phyloP scores from a whole-genome alignment of 2,113 vertebrate genomes.

The Lonchura striata region DNA sequence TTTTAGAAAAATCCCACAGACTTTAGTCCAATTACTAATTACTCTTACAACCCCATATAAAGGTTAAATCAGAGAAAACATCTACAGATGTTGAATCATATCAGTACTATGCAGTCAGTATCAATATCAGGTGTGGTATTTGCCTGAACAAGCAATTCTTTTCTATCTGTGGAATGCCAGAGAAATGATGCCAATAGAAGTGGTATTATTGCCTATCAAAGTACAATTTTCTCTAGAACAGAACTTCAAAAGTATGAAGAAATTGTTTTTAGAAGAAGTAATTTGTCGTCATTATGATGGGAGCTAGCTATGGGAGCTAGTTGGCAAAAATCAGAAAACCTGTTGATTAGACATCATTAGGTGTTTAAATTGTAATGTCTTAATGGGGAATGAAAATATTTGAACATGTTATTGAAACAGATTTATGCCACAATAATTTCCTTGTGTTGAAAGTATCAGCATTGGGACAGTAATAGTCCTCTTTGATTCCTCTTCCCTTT shows the following conservation, averaged over 20 bases:
- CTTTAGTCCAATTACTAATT: background rate
- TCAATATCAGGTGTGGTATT: background rate
- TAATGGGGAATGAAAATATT: background rate
- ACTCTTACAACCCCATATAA: background rate
- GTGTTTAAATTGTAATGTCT: background rate
- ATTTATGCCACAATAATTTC: background rate
- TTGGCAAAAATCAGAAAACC: background rate
- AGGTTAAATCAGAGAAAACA: background rate
- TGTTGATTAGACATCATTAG: background rate
- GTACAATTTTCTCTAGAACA: background rate
- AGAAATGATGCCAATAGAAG: background rate
- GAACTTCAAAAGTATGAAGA: background rate
- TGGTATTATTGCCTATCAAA: background rate
- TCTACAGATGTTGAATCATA: background rate
- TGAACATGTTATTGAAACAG: background rate
- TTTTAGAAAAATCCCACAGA: background rate
- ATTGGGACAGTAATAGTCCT: background rate
- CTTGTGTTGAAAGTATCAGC: background rate
- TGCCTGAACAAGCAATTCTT: background rate
- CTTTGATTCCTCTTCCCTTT: background rate
- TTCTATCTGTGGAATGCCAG: background rate
- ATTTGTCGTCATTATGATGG: background rate
- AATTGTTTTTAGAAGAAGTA: background rate
- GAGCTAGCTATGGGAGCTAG: background rate
- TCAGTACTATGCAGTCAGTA: background rate